Conservation (phyloP, 2,888 invertebrate genomes). For the Agelastica alni region DNA sequence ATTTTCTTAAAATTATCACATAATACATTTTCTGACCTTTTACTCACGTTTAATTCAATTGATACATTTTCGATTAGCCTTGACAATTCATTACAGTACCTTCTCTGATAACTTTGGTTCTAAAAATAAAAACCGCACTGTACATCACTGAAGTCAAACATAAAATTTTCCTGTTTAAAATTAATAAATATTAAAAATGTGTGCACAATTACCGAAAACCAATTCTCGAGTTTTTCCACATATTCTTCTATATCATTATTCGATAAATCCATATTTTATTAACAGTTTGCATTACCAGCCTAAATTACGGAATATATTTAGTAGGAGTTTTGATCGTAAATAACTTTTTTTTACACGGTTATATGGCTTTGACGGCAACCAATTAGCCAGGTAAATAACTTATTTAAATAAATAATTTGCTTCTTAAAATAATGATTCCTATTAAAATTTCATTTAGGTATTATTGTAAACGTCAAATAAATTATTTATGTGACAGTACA, state of each 20-base stretch:
- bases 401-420: too few species aligned
- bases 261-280: slow-evolving; percentile 21
- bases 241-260: slow-evolving; percentile 29
- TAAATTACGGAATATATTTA: too few species aligned
- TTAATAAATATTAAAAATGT: not conserved
- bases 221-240: slow-evolving; percentile 26
- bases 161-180: not conserved
- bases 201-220: slow-evolving; percentile 13
- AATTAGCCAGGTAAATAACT: too few species aligned
- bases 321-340: too few species aligned
- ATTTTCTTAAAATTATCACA: slow-evolving; percentile 20
- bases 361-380: too few species aligned
- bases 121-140: slow-evolving; percentile 7
- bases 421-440: too few species aligned
- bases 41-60: slow-evolving; percentile 25
- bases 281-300: too few species aligned
- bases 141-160: not conserved
- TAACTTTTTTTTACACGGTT: too few species aligned
- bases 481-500: too few species aligned
- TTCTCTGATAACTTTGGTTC: slow-evolving; percentile 25
- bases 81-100: slow-evolving; percentile 22
- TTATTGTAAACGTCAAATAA: too few species aligned
- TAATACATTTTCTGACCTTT: slow-evolving; percentile 16
- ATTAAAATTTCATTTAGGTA: too few species aligned
- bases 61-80: slow-evolving; percentile 23